Conservation (phyloP, 2,113 vertebrate genomes). For the Epinephelus lanceolatus region DNA sequence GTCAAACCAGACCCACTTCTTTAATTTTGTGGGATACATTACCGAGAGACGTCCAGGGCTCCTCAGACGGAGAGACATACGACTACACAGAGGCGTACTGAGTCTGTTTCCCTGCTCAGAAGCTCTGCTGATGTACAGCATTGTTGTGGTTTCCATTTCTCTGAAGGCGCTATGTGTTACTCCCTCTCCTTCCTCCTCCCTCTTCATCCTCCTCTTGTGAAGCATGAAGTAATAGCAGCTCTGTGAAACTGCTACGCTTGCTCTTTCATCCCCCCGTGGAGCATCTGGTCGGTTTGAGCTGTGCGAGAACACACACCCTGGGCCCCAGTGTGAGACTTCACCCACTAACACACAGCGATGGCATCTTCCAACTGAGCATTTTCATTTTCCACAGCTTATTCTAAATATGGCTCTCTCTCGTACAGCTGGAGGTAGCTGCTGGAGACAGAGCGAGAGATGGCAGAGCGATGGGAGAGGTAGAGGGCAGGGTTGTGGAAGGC, state of each 20-base stretch:
- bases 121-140: conserved; percentile 22
- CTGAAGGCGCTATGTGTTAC: conserved; percentile 15
- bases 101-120: conserved; percentile 14
- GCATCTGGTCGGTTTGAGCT: conserved; percentile 61
- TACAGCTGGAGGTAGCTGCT: conserved; percentile 49
- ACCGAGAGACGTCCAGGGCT: conserved; percentile 1
- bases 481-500: conserved; percentile 38
- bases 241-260: conserved; percentile 61
- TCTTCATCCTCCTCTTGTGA: conserved; percentile 30
- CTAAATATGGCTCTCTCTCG: conserved; percentile 50
- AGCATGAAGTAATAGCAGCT: conserved; percentile 53
- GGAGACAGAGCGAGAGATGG: conserved; percentile 20
- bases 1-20: conserved; percentile 24
- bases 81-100: neutral
- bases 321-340: conserved; percentile 48
- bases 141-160: conserved; percentile 46
- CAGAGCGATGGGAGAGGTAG: neutral
- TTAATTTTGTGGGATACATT: conserved; percentile 2
- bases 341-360: conserved; percentile 38
- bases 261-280: conserved; percentile 51
- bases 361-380: conserved; percentile 16
- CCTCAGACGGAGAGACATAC: conserved; percentile 1
- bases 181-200: conserved; percentile 23
- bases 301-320: conserved; percentile 5
- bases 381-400: conserved; percentile 30